Percentiles rank a stretch among this genome's conserved stretches.
phyloP scores from a whole-genome alignment of 2,113 vertebrate genomes.

The Ellobius talpinus region DNA sequence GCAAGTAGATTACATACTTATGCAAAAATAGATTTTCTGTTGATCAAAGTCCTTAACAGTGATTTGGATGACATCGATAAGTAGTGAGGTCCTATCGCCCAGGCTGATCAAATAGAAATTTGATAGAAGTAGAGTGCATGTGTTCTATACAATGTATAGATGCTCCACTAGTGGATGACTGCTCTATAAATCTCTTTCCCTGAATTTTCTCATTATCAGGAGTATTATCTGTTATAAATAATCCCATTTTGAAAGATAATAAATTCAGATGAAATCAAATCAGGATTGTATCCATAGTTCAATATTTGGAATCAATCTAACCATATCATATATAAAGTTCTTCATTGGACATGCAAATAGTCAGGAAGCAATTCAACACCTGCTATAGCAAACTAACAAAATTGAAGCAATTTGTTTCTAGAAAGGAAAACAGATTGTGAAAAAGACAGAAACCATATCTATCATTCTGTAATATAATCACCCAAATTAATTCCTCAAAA shows the following conservation, averaged over 20 bases:
- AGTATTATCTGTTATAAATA: conserved; percentile 15
- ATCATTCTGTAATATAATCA: conserved; percentile 23
- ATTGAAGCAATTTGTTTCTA: neutral
- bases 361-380: neutral
- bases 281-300: neutral
- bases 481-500: conserved; percentile 57
- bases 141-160: neutral
- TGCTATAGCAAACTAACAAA: neutral
- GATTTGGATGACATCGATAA: neutral
- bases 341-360: neutral
- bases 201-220: neutral
- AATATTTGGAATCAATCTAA: neutral
- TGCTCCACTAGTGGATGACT: neutral
- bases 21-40: neutral
- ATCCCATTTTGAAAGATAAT: neutral
- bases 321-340: neutral
- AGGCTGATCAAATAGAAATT: neutral
- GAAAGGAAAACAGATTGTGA: neutral
- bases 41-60: neutral
- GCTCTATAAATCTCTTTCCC: neutral
- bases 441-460: conserved; percentile 23
- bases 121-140: neutral
- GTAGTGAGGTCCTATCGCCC: neutral
- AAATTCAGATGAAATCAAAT: neutral
- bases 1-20: neutral